Evolutionary conservation across 2,888 invertebrate genomes (phyloP).

Genomic region (Aromia moschata): DNA sequence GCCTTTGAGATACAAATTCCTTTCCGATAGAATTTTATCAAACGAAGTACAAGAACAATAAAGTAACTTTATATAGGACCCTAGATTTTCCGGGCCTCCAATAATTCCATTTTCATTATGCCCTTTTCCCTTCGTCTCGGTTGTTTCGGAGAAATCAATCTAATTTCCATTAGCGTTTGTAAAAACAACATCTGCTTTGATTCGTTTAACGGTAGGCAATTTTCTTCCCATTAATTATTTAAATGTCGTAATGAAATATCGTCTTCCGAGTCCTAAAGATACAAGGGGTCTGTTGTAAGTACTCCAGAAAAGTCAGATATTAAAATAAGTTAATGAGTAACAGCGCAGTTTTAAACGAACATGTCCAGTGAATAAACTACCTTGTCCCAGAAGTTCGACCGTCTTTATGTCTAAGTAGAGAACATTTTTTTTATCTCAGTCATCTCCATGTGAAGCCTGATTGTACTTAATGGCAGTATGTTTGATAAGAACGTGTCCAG

Average conservation of each 20-base stretch:
- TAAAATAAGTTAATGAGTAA: no score
- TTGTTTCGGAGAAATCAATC: constrained; percentile 15
- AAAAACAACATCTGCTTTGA: constrained; percentile 15
- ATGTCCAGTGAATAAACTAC: no score
- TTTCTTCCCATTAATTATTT: constrained; percentile 17
- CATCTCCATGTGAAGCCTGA: no score
- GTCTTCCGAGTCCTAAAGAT: background rate
- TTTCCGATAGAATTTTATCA: background rate
- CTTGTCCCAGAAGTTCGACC: no score
- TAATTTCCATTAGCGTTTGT: constrained; percentile 23
- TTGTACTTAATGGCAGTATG: no score
- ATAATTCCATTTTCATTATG: constrained; percentile 21
- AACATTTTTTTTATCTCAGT: no score
- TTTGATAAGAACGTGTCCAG: no score
- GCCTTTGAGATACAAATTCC: background rate
- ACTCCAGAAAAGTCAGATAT: no score
- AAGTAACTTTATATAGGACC: background rate
- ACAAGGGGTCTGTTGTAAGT: background rate
- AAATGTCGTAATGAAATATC: background rate
- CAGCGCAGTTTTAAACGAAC: no score
- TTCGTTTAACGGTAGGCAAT: constrained; percentile 10
- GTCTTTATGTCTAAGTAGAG: no score
- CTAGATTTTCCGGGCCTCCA: background rate
- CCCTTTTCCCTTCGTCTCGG: constrained; percentile 2
- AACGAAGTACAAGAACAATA: background rate